phyloP scores from a whole-genome alignment of 2,888 invertebrate genomes.

The Tetanocera ferruginea region DNA sequence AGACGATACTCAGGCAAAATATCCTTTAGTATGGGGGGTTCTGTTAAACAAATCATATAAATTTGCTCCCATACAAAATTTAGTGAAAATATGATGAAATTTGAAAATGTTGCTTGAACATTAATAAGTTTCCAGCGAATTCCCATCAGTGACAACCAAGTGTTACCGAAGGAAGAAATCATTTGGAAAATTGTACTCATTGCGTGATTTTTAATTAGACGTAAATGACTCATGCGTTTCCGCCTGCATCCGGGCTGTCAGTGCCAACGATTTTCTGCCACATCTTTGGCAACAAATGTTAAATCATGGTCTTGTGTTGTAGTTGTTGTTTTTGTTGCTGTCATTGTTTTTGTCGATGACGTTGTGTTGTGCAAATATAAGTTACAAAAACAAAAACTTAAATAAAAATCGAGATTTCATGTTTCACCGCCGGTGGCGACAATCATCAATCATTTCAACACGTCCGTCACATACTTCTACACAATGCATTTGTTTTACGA shows the following conservation, averaged over 20 bases:
- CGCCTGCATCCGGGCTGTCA: slow-evolving; percentile 16
- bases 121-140: background rate
- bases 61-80: too few species aligned
- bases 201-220: slow-evolving; percentile 35
- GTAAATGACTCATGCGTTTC: slow-evolving; percentile 37
- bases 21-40: background rate
- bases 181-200: slow-evolving; percentile 26
- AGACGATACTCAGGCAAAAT: too few species aligned
- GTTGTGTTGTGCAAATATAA: background rate
- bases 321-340: slow-evolving; percentile 23
- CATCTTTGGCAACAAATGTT: background rate
- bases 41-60: background rate
- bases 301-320: background rate
- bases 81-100: background rate
- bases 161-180: slow-evolving; percentile 17
- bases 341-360: background rate
- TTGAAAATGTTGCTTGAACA: background rate
- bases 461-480: slow-evolving; percentile 41
- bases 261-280: background rate
- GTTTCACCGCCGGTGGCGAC: slow-evolving; percentile 52
- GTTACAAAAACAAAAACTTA: background rate
- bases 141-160: background rate
- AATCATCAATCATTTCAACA: slow-evolving; percentile 63
- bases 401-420: background rate
- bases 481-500: slow-evolving; percentile 30